Percentiles rank a stretch among this genome's conserved stretches.
phyloP scores from a whole-genome alignment of 1,140 invertebrate genomes.

The Scaptomyza pallida region DNA sequence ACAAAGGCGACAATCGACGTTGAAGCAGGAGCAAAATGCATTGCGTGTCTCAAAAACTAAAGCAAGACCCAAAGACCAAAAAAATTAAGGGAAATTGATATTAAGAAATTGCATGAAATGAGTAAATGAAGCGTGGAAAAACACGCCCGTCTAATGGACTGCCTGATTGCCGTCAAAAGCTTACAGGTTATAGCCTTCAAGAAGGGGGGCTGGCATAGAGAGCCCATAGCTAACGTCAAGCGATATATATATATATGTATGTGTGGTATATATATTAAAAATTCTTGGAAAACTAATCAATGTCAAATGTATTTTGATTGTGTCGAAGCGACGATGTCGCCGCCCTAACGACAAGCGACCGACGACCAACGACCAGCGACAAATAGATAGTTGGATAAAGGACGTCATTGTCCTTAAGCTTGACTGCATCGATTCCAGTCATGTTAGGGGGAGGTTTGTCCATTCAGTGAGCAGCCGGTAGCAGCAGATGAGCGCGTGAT shows the following conservation, averaged over 20 bases:
- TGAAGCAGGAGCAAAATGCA: conserved; percentile 26
- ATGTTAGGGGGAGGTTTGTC: too few species aligned
- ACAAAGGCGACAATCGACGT: conserved; percentile 50
- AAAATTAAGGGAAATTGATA: conserved; percentile 71
- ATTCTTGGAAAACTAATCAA: conserved; percentile 81
- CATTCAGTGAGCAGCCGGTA: conserved; percentile 1
- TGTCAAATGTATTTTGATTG: conserved; percentile 75
- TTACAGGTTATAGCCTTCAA: background rate
- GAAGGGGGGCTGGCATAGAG: background rate
- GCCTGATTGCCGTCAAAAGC: conserved; percentile 40
- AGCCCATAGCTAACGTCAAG: conserved; percentile 23
- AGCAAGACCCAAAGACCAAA: conserved; percentile 22
- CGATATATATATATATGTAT: too few species aligned
- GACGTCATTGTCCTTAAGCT: background rate
- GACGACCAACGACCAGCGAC: conserved; percentile 10
- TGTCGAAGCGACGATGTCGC: conserved; percentile 34
- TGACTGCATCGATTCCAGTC: conserved; percentile 32
- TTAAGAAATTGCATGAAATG: conserved; percentile 81
- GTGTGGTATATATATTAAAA: conserved; percentile 71
- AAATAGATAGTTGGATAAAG: conserved; percentile 50
- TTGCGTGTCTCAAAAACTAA: conserved; percentile 40
- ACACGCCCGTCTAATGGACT: conserved; percentile 74
- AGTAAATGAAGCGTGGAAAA: conserved; percentile 77
- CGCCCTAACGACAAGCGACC: background rate
- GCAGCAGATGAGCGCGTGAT: conserved; percentile 52